Percentiles rank a stretch among this genome's conserved stretches.
Evolutionary conservation across 1,140 invertebrate genomes (phyloP).

Genomic region (Dreissena rostriformis): DNA sequence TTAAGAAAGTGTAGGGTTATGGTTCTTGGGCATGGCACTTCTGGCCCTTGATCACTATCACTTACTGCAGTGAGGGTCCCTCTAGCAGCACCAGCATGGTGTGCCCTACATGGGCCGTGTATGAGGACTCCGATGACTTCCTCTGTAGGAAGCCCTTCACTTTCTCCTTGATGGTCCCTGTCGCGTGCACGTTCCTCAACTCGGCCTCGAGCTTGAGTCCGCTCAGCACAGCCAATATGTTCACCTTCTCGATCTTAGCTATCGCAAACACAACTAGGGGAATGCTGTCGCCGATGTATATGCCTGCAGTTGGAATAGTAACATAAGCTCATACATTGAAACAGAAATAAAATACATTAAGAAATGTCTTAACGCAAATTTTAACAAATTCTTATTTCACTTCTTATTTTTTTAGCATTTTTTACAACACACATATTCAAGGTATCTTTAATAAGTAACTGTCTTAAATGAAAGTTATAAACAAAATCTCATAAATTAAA

Average conservation of each 20-base stretch:
- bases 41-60: too few species aligned
- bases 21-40: too few species aligned
- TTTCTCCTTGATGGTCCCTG: constrained; percentile 88
- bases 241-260: constrained; percentile 93
- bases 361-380: too few species aligned
- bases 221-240: constrained; percentile 93
- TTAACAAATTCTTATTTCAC: too few species aligned
- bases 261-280: constrained; percentile 91
- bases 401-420: too few species aligned
- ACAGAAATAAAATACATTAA: too few species aligned
- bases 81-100: constrained; percentile 96
- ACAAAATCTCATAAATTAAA: too few species aligned
- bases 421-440: too few species aligned
- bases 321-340: neutral
- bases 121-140: constrained; percentile 89
- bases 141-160: constrained; percentile 82
- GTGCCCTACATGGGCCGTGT: constrained; percentile 94
- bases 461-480: too few species aligned
- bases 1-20: too few species aligned
- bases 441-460: too few species aligned
- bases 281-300: constrained; percentile 81
- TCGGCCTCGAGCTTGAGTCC: constrained; percentile 96
- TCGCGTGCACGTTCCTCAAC: constrained; percentile 91
- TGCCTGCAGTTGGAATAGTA: constrained; percentile 69
- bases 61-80: constrained; percentile 94